Conservation (phyloP, 1,140 invertebrate species). For the Apis florea region DNA sequence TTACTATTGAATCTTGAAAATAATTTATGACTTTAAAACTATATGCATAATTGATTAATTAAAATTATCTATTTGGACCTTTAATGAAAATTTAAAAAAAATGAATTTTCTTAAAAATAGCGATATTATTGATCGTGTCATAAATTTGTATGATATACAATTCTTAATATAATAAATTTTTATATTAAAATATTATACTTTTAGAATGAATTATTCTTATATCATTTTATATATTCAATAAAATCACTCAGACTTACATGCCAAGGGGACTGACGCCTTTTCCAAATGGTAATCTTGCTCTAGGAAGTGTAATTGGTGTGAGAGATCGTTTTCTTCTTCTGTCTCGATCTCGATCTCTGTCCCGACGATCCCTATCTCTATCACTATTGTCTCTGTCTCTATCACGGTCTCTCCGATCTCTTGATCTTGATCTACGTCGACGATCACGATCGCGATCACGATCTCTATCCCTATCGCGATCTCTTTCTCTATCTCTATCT, state of each 20-base stretch:
- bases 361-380: constrained; percentile 70
- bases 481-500: constrained; percentile 73
- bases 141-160: no score
- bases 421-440: constrained; percentile 66
- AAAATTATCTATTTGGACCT: no score
- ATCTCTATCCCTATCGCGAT: constrained; percentile 66
- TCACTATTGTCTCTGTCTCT: constrained; percentile 75
- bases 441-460: constrained; percentile 78
- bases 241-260: constrained; percentile 72
- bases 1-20: no score
- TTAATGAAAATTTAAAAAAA: no score
- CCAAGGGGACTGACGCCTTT: constrained; percentile 77
- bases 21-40: no score
- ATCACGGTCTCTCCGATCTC: constrained; percentile 78
- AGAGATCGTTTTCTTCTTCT: constrained; percentile 79
- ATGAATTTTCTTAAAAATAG: no score
- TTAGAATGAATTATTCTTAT: background rate
- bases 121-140: no score
- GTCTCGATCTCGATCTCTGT: constrained; percentile 77
- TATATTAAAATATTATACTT: background rate
- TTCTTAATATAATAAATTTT: background rate
- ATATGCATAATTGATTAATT: no score
- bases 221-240: background rate
- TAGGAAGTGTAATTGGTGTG: constrained; percentile 78
- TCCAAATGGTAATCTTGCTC: constrained; percentile 78